Conservation (phyloP, 2,888 invertebrate genomes). For the Matsumyia berberina region DNA sequence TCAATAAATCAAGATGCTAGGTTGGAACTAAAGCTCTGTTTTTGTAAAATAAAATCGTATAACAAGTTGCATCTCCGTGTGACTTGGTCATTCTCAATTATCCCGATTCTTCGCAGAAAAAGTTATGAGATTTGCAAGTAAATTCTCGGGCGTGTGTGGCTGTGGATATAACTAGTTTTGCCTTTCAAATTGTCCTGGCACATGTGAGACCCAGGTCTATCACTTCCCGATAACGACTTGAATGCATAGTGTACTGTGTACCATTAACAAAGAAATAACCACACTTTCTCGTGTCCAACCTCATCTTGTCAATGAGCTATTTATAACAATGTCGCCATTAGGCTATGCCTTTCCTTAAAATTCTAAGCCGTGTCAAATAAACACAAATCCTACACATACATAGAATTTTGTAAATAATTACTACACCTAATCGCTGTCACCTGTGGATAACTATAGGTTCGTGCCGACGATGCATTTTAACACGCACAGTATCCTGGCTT, state of each 20-base stretch:
- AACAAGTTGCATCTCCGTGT: too few relatives aligned
- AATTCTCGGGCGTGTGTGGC: too few relatives aligned
- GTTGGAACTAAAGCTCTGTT: too few relatives aligned
- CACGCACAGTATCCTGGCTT: slow-evolving; percentile 3
- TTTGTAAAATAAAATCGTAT: too few relatives aligned
- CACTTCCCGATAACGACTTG: background rate
- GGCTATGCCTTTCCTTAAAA: background rate
- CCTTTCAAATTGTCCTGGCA: background rate
- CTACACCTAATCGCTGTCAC: slow-evolving; percentile 23
- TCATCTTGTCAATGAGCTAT: slow-evolving; percentile 11
- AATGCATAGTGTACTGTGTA: background rate
- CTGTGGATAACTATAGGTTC: slow-evolving; percentile 8
- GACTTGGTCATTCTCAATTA: too few relatives aligned
- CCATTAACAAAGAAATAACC: background rate
- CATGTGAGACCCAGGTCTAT: too few relatives aligned
- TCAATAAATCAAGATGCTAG: too few relatives aligned
- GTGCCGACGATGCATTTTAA: slow-evolving; percentile 8
- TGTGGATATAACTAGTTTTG: too few relatives aligned
- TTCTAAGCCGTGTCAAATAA: background rate
- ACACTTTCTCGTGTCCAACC: slow-evolving; percentile 11
- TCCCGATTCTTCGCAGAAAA: too few relatives aligned
- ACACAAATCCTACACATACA: background rate
- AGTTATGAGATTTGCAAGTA: too few relatives aligned
- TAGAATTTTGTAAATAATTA: slow-evolving; percentile 17
- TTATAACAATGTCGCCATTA: slow-evolving; percentile 14